A percentile compares a stretch with the other conserved stretches of the same genome.
These are phyloP conservation scores for Cataglyphis albicans DNA, from an alignment of 2,888 invertebrate genomes.

Conservation along the genomic window DNA sequence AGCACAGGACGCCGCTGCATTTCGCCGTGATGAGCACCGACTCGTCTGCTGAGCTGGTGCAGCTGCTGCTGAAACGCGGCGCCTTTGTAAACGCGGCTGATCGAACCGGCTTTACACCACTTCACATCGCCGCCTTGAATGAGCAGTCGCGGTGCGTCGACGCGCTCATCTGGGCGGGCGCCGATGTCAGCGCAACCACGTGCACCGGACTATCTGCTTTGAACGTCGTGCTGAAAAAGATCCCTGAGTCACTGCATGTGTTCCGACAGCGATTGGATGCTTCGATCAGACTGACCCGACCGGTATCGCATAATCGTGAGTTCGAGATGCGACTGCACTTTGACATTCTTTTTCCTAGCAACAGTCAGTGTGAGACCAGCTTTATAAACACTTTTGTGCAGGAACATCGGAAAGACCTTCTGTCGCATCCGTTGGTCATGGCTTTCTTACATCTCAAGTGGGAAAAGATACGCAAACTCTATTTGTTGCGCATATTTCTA, in stretches of 20 bases:
- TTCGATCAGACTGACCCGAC: slow-evolving; percentile 82
- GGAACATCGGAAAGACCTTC: slow-evolving; percentile 85
- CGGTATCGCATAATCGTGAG: slow-evolving; percentile 83
- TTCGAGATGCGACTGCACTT: slow-evolving; percentile 84
- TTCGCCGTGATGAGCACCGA: slow-evolving; percentile 85
- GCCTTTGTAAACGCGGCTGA: slow-evolving; percentile 84
- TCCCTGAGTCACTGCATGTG: slow-evolving; percentile 85
- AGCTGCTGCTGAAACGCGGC: slow-evolving; percentile 80
- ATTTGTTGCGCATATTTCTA: slow-evolving; percentile 82
- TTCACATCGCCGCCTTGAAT: slow-evolving; percentile 86
- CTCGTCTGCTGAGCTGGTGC: slow-evolving; percentile 80
- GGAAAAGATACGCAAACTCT: slow-evolving; percentile 86
- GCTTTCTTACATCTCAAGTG: slow-evolving; percentile 86
- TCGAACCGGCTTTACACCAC: slow-evolving; percentile 85
- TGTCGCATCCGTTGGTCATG: slow-evolving; percentile 86
- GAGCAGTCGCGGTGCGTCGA: slow-evolving; percentile 86
- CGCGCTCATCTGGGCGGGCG: slow-evolving; percentile 85
- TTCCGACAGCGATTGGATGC: slow-evolving; percentile 86
- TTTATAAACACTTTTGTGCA: slow-evolving; percentile 86
- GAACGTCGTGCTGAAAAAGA: slow-evolving; percentile 85
- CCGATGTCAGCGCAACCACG: slow-evolving; percentile 86
- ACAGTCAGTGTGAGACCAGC: slow-evolving; percentile 85
- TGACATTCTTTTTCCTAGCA: slow-evolving; percentile 83
- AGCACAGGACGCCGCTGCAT: slow-evolving; percentile 85
- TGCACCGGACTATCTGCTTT: slow-evolving; percentile 85